Evolutionary conservation across 2,797 vertebrate genomes (phyloP), one percentile per base, ranked within the genome.

Genomic region (Carduelis carduelis): DNA sequence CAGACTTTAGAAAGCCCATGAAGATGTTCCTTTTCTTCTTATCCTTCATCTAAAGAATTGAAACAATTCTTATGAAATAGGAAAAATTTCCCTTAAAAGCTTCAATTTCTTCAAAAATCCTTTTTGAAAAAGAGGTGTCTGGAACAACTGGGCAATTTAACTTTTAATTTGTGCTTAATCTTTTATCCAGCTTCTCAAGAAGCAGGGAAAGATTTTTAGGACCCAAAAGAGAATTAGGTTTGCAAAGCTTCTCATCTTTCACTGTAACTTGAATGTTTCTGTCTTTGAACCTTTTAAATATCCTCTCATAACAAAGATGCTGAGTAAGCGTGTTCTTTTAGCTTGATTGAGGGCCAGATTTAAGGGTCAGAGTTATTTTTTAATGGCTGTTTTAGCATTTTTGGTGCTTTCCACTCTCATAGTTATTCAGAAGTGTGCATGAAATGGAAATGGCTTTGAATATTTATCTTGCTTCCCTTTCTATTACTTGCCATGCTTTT

Each of bases 391-490:
- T 96, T 94, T 92, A 96, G 78, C 72, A 66, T 85, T 83, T 94
- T 74, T 86, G 79, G 71, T 95, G 35, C 79, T 95, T 88, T 93
- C 49, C 13, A 64, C 26, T 71, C 44, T 84, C 57, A 52, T 37
- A 81, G 72, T 94, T 89, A 83, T 92, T 91, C 92, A 89, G 57
- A 89, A 94, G 37, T 28, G 47, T 63, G 32, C 82, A 69, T 52
- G 63, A 91, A 86, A 92, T 92, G 44, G 78, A 82, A 95, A 91
- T 82, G 37, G 34, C 72, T 95, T 88, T 95, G 92, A 93, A 94
- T 97, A 95, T 94, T 95, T 95, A 93, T 86, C 87, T 93, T 78
- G 14, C 57, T 93, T 93, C 69, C 11, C 61, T 76, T 90, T 81
- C 69, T 86, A 86, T 95, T 94, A 83, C 76, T 86, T 90, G 52